Conservation (phyloP, 2,113 vertebrate species). For the Ctenomys sociabilis region DNA sequence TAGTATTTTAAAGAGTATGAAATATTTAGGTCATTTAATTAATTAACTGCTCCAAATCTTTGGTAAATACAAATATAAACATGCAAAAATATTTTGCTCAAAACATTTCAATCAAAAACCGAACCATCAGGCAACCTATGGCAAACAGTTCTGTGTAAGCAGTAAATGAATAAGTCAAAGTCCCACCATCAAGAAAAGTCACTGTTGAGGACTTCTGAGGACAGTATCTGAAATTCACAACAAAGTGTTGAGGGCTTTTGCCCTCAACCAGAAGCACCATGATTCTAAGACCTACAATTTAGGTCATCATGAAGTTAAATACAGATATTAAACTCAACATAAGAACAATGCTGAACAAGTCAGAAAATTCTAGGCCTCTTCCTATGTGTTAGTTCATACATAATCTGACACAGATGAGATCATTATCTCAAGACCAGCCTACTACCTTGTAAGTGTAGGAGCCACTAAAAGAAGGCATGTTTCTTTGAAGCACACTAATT, state of each 20-base stretch:
- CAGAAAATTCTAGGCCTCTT: not conserved
- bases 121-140: not conserved
- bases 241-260: not conserved
- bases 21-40: constrained; percentile 53
- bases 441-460: not conserved
- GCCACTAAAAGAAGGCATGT: not conserved
- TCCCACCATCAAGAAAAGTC: not conserved
- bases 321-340: not conserved
- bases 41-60: constrained; percentile 63
- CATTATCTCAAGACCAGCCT: constrained; percentile 3
- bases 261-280: constrained; percentile 41
- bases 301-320: not conserved
- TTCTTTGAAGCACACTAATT: constrained; percentile 40
- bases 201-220: not conserved
- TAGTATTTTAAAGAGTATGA: constrained; percentile 58
- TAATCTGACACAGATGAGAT: not conserved
- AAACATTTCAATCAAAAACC: constrained; percentile 55
- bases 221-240: constrained; percentile 45
- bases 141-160: constrained; percentile 35
- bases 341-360: constrained; percentile 22
- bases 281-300: not conserved
- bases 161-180: not conserved
- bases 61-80: constrained; percentile 70
- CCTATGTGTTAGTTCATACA: not conserved
- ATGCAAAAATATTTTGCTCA: constrained; percentile 39